A percentile compares a stretch with the other conserved stretches of the same genome.
Conservation (phyloP, 1,140 invertebrate species). For the Trialeurodes vaporariorum region DNA sequence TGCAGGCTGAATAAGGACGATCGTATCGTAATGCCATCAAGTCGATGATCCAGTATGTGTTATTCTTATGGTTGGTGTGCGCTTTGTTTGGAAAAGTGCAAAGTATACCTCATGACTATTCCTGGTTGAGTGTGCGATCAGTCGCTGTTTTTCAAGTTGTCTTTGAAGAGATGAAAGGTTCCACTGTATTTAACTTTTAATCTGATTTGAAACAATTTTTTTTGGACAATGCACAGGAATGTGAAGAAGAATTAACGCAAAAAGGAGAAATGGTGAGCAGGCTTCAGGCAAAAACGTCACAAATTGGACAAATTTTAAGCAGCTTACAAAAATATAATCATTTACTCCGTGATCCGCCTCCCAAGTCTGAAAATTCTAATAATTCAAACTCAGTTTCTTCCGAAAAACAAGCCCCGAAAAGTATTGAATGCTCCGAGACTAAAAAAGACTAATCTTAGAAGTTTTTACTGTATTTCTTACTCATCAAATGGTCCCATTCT, state of each 20-base stretch:
- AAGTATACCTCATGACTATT: too few species aligned
- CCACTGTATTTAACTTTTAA: too few species aligned
- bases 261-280: slow-evolving; percentile 83
- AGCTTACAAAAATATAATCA: slow-evolving; percentile 66
- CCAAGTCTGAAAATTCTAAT: neutral
- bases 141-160: too few species aligned
- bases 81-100: too few species aligned
- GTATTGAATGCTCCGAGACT: neutral
- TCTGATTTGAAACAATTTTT: too few species aligned
- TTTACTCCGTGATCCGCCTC: neutral
- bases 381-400: neutral
- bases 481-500: neutral
- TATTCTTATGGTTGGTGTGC: too few species aligned
- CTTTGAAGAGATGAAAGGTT: too few species aligned
- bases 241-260: slow-evolving; percentile 80
- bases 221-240: slow-evolving; percentile 51
- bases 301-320: slow-evolving; percentile 79
- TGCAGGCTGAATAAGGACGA: too few species aligned
- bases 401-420: neutral
- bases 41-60: too few species aligned
- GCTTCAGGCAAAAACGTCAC: slow-evolving; percentile 76
- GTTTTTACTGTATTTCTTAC: neutral
- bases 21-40: too few species aligned
- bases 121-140: too few species aligned
- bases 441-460: slow-evolving; percentile 5